These are phyloP conservation scores for Drosophila quinaria DNA, from an alignment of 2,888 invertebrate species.

Conservation along the genomic window DNA sequence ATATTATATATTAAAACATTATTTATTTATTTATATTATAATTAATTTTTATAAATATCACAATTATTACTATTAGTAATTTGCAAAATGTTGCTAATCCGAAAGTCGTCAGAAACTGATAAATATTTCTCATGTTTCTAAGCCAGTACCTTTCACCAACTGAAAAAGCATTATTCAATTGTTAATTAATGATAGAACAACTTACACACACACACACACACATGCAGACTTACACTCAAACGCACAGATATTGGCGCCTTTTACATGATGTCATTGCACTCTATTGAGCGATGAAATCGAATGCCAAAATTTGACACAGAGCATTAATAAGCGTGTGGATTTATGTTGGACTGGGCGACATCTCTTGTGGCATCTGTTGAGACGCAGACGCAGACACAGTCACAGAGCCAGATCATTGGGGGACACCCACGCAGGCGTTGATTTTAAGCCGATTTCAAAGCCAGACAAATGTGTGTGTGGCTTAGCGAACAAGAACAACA, in stretches of 20 bases:
- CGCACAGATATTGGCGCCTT: conserved; percentile 17
- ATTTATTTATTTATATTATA: too few species aligned
- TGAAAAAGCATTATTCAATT: conserved; percentile 2
- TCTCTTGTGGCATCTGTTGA: conserved; percentile 23
- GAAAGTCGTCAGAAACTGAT: too few species aligned
- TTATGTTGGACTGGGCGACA: conserved; percentile 40
- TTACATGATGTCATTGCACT: conserved; percentile 68
- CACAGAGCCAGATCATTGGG: conserved; percentile 16
- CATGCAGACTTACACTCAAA: too few species aligned
- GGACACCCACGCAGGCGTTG: conserved; percentile 80
- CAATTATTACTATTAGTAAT: too few species aligned
- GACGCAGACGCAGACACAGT: background rate
- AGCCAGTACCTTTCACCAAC: conserved; percentile 13
- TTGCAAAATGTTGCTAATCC: too few species aligned
- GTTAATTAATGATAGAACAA: conserved; percentile 26
- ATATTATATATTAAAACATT: too few species aligned
- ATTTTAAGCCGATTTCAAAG: conserved; percentile 80
- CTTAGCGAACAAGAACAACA: conserved; percentile 59
- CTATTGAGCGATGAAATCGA: conserved; percentile 47
- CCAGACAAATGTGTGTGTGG: conserved; percentile 77
- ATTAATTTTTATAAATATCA: too few species aligned
- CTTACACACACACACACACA: background rate
- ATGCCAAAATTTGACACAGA: conserved; percentile 62
- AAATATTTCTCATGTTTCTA: background rate
- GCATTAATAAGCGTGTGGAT: conserved; percentile 71